Evolutionary conservation across 2,888 invertebrate genomes (phyloP), one percentile per base, ranked within the genome.

Genomic region (Dastarcus helophoroides): DNA sequence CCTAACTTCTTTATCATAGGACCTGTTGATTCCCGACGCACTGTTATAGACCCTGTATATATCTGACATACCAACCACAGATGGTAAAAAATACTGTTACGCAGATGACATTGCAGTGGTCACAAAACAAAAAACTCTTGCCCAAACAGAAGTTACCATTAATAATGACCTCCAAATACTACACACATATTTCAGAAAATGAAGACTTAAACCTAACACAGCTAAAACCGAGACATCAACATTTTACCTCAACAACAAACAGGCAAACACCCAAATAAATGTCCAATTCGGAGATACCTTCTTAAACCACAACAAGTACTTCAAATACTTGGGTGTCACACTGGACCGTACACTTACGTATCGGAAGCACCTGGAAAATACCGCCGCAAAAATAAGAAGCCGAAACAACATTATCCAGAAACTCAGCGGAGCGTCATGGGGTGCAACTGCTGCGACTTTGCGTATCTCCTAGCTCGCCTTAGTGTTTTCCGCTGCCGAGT

Each of bases 241-340:
- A 7, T 25, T 31, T 14, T 17, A 25, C 17, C 14, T 26, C 13
- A 26, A 17, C 14, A 27, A 32, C 14, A 8, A 21, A 12, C 13
- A 21, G 5, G 26, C 26, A 9, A 27, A 16, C 11, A 19, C 16
- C 16, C 6, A 27, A 22, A 15, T 23, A n/a, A 28, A 12, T 7
- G 14, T 32, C 2, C 11, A 8, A 9, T 8, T 21, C 8, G 19
- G 22, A 8, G 17, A 25, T 14, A 7, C n/a, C 8, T 7, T 26
- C 14, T 16, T 31, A 3, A 12, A 3, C 3, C 25, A 31, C 16
- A 31, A 31, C 10, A 5, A 14, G 3, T 17, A 8, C 13, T 37
- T 34, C 12, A 44, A 35, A 33, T 44, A 41, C 27, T 27, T 43
- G 11, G 40, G 38, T 10, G 29, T 40, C 14, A 41, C 33, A 19